Evolutionary conservation across 2,888 invertebrate species (phyloP).

Genomic region (Polydrusus tereticollis): DNA sequence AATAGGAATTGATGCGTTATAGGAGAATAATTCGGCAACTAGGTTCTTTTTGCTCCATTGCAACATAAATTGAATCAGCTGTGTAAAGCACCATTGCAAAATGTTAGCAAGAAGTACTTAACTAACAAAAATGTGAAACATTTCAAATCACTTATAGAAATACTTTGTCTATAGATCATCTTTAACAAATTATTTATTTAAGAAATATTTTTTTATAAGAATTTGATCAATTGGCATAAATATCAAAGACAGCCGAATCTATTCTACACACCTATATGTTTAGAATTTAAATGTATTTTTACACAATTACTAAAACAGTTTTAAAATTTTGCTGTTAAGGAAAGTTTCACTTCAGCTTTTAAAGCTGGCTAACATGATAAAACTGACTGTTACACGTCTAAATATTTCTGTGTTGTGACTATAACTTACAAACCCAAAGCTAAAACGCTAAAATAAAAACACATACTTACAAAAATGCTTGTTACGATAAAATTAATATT

Average conservation of each 20-base stretch:
- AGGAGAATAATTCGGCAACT: too few species aligned
- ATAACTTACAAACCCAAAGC: constrained; percentile 28
- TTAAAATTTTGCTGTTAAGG: constrained; percentile 9
- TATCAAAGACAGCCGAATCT: constrained; percentile 55
- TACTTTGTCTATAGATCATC: too few species aligned
- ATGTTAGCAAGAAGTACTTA: too few species aligned
- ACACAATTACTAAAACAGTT: constrained; percentile 48
- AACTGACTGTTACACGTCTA: constrained; percentile 13
- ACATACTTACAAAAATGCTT: constrained; percentile 45
- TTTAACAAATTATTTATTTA: too few species aligned
- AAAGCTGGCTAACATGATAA: constrained; percentile 20
- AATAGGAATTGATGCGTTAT: too few species aligned
- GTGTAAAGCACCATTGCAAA: too few species aligned
- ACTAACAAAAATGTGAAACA: too few species aligned
- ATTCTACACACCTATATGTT: constrained; percentile 58
- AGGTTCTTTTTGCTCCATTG: too few species aligned
- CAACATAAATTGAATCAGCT: too few species aligned
- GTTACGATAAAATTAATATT: constrained; percentile 51
- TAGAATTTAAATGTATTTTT: constrained; percentile 53
- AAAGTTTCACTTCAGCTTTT: constrained; percentile 9
- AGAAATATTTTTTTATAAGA: neutral
- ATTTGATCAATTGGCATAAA: constrained; percentile 12
- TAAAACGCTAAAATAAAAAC: constrained; percentile 33
- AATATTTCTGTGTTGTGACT: constrained; percentile 27
- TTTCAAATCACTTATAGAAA: too few species aligned